Percentiles rank a stretch among this genome's conserved stretches.
These are phyloP conservation scores for Zygothrica quintamaculata DNA, from an alignment of 2,888 invertebrate species.

Conservation along the genomic window DNA sequence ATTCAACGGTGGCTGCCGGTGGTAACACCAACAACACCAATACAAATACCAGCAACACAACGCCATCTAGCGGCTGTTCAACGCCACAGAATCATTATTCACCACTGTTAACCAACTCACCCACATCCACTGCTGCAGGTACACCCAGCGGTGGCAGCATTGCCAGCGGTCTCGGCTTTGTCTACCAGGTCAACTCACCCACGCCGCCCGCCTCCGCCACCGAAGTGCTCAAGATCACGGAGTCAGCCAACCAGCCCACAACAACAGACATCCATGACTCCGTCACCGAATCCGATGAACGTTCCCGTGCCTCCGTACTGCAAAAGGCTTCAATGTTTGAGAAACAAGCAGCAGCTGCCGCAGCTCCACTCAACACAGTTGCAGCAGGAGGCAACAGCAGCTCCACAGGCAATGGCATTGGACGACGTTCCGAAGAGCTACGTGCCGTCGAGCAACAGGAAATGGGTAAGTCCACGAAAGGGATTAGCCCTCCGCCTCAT, in stretches of 20 bases:
- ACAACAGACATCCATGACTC: constrained; percentile 10
- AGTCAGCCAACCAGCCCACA: constrained; percentile 49
- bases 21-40: constrained; percentile 58
- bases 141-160: constrained; percentile 82
- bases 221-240: constrained; percentile 83
- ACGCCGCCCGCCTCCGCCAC: constrained; percentile 73
- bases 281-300: constrained; percentile 80
- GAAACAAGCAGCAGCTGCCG: constrained; percentile 82
- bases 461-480: constrained; percentile 79
- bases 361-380: constrained; percentile 36
- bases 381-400: constrained; percentile 58
- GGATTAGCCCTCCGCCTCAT: not conserved
- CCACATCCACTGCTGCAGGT: constrained; percentile 82
- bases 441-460: constrained; percentile 75
- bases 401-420: constrained; percentile 24
- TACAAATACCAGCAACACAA: constrained; percentile 64
- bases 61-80: constrained; percentile 84
- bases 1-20: constrained; percentile 78
- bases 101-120: constrained; percentile 84
- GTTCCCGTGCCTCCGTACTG: constrained; percentile 84
- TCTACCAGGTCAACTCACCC: constrained; percentile 80
- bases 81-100: constrained; percentile 84
- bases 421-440: constrained; percentile 63
- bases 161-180: constrained; percentile 76
- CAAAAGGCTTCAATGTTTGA: constrained; percentile 85